Evolutionary conservation across 2,888 invertebrate genomes (phyloP).

Genomic region (Sclerodermus sp.): DNA sequence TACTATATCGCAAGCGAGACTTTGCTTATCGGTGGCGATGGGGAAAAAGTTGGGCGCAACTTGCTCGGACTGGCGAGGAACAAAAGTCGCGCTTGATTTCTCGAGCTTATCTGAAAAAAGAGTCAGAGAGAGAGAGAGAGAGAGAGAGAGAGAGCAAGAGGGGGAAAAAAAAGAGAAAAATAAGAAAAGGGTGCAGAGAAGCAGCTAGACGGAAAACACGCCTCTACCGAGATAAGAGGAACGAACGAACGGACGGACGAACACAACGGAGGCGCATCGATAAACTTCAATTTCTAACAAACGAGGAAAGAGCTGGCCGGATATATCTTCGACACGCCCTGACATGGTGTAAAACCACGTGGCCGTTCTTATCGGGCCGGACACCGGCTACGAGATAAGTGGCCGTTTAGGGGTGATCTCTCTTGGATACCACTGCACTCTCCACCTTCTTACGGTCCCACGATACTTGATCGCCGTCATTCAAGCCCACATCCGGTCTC

Average conservation of each 20-base stretch:
- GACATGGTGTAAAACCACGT: constrained; percentile 43
- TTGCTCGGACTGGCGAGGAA: no score
- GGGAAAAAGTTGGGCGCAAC: no score
- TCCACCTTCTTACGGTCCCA: no score
- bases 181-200: not conserved
- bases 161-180: constrained; percentile 28
- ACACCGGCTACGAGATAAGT: constrained; percentile 39
- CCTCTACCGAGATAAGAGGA: constrained; percentile 14
- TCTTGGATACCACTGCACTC: constrained; percentile 22
- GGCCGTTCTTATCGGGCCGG: constrained; percentile 23
- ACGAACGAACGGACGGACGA: constrained; percentile 20
- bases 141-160: constrained; percentile 5
- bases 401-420: constrained; percentile 38
- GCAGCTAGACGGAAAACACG: not conserved
- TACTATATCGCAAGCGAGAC: no score
- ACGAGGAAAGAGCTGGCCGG: constrained; percentile 33
- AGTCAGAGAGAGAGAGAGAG: not conserved
- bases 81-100: no score
- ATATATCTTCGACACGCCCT: constrained; percentile 48
- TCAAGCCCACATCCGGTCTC: no score
- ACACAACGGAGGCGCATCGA: constrained; percentile 34
- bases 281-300: constrained; percentile 43
- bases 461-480: no score
- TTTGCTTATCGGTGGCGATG: no score
- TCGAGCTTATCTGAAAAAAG: no score